Evolutionary conservation across 2,113 vertebrate species (phyloP).

Genomic region (Pachypanchax playfairii): DNA sequence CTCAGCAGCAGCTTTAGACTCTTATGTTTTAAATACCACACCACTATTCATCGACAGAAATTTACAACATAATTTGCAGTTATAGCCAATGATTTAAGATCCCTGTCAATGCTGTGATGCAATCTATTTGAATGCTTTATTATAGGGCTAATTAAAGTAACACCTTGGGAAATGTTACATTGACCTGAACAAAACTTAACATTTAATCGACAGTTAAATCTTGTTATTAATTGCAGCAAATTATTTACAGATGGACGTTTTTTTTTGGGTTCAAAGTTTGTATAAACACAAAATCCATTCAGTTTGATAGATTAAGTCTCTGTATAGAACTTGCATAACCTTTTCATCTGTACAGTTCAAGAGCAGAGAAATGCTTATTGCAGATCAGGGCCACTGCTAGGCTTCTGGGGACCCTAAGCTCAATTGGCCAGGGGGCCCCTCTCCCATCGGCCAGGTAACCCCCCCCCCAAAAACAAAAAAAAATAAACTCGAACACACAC

Average conservation of each 20-base stretch:
- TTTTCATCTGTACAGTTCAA: not conserved
- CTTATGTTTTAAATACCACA: conserved; percentile 21
- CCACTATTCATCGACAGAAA: conserved; percentile 31
- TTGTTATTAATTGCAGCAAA: not conserved
- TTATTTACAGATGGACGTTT: not conserved
- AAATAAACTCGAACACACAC: no score
- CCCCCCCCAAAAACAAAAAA: no score
- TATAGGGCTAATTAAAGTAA: not conserved
- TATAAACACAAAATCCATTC: not conserved
- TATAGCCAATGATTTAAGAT: conserved; percentile 5
- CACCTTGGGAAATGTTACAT: not conserved
- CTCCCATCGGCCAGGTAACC: no score
- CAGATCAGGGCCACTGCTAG: no score
- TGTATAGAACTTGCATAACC: not conserved
- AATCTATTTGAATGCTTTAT: not conserved
- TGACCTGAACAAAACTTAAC: no score
- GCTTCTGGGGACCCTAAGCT: no score
- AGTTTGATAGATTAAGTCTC: not conserved
- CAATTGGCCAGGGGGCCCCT: no score
- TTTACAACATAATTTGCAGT: conserved; percentile 15
- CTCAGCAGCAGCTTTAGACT: conserved; percentile 35
- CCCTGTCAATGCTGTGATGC: not conserved
- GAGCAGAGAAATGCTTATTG: no score
- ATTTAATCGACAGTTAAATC: not conserved
- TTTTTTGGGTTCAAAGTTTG: not conserved